Conservation (phyloP, 1,140 invertebrate species). For the Drosophila melanica region DNA sequence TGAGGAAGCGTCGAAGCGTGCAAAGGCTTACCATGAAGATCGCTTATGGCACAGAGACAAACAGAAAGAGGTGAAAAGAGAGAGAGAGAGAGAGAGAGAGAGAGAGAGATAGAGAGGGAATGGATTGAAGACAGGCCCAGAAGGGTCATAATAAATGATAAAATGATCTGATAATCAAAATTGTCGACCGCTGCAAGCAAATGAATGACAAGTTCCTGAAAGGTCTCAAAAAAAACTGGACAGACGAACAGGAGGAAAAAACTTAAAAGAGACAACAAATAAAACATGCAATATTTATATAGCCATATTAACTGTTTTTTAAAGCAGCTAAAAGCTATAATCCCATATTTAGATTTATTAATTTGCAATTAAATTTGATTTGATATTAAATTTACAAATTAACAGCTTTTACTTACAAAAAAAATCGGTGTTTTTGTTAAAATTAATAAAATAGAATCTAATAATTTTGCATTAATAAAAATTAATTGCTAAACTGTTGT, state of each 20-base stretch:
- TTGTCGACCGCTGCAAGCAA: constrained; percentile 47
- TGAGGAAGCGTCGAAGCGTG: constrained; percentile 67
- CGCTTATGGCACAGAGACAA: constrained; percentile 3
- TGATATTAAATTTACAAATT: too few species aligned
- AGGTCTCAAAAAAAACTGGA: background rate
- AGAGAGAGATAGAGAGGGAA: background rate
- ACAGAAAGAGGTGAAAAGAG: background rate
- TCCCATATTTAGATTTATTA: too few species aligned
- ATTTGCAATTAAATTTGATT: too few species aligned
- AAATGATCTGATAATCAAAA: constrained; percentile 59
- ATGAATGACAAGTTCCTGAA: constrained; percentile 21
- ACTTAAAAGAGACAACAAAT: background rate
- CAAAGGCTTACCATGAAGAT: constrained; percentile 49
- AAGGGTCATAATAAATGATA: constrained; percentile 49
- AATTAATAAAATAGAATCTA: too few species aligned
- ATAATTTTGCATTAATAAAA: too few species aligned
- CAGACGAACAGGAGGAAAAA: background rate
- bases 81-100: background rate
- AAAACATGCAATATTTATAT: too few species aligned
- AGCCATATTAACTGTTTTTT: too few species aligned
- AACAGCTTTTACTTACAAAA: too few species aligned
- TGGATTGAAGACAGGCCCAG: background rate
- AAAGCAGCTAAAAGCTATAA: too few species aligned
- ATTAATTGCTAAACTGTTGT: too few species aligned
- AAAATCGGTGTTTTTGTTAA: too few species aligned